A percentile compares a stretch with the other conserved stretches of the same genome.
Conservation (phyloP, 2,888 invertebrate genomes). For the Platerodrilus igneus region DNA sequence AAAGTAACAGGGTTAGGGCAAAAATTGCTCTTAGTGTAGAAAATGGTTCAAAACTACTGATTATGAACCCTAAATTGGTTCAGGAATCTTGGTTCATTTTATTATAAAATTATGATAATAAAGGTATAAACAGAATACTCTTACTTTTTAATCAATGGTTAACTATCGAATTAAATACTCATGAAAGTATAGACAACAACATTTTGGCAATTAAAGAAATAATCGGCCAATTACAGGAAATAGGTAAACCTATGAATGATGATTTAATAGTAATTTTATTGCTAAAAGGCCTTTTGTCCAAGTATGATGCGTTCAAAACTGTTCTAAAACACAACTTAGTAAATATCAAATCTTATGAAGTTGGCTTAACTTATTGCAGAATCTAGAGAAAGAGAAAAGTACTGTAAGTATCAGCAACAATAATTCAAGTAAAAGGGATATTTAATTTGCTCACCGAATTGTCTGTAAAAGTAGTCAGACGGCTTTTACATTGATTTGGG, state of each 20-base stretch:
- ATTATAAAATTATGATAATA: background rate
- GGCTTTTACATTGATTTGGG: no score
- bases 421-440: no score
- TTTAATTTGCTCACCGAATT: no score
- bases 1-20: background rate
- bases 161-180: background rate
- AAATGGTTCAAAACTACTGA: background rate
- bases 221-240: no score
- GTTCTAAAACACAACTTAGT: conserved; percentile 3
- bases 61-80: background rate
- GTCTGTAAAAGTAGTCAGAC: no score
- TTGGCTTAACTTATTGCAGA: no score
- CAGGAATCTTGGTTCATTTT: no score
- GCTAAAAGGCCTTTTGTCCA: background rate
- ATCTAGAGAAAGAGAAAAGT: no score
- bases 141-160: background rate
- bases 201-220: background rate
- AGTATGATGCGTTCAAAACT: background rate
- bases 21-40: conserved; percentile 1
- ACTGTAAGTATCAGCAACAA: no score
- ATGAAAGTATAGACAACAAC: background rate
- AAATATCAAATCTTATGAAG: background rate
- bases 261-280: no score
- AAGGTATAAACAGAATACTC: no score
- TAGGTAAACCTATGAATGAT: no score